Evolutionary conservation across 2,888 invertebrate genomes (phyloP), one percentile per base, ranked within the genome.

Genomic region (Philonicus albiceps): DNA sequence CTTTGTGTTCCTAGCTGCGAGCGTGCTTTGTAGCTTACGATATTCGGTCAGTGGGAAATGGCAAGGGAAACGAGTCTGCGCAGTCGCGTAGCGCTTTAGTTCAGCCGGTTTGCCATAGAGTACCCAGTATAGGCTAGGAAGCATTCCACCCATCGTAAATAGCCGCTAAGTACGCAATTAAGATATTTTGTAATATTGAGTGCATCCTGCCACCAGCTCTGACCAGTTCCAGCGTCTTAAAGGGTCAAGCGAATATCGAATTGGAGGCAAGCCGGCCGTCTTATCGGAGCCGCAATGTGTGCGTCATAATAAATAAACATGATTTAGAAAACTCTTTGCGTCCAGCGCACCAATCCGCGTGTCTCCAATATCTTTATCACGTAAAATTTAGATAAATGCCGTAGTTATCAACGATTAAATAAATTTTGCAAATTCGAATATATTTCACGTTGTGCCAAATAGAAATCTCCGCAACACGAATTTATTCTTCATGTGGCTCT

Each of bases 281-380:
- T 84, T 84, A 84, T 84, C 84, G 73, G 16, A 43, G 30, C 31
- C 43, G 27, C n/a, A 2, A 16, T n/a, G 16, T 84, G 73, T 84
- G 73, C 40, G 84, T 84, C 81, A 81, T 73, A 84, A n/a, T 84
- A 84, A 84, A 84, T 84, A 84, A 84, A 84, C 84, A 84, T 84
- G 84, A 84, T 84, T 84, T 84, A 84, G 73, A 43, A 40, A 73
- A 27, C 73, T n/a, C 37, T 73, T 11, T 8, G 43, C 30, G 40
- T 43, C 22, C 40, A 73, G 37, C 55, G 30, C 72, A 16, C 73
- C 34, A 64, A 30, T 16, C 30, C 31, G 84, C 27, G 40, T 27
- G 72, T 43, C 37, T n/a, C 27, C 84, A 84, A 73, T 84, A 84
- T 84, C 84, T 84, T 84, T 84, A 84, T 84, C 84, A 49, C 84